phyloP scores from a whole-genome alignment of 2,888 invertebrate genomes.

The Aspidiotus rigidus region DNA sequence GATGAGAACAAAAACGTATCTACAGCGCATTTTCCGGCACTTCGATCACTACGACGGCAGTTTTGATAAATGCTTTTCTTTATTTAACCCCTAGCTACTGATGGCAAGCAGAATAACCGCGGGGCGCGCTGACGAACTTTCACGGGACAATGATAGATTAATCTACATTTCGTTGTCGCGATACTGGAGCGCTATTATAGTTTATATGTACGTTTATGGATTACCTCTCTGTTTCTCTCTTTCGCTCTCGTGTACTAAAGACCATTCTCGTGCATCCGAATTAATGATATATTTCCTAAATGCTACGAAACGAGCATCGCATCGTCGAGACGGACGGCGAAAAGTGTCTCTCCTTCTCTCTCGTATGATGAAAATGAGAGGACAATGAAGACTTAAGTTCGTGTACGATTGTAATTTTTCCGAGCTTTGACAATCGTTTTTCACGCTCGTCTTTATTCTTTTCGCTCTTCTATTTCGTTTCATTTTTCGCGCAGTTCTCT shows the following conservation, averaged over 20 bases:
- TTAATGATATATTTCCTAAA: conserved; percentile 27
- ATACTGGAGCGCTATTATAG: no score
- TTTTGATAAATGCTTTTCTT: conserved; percentile 31
- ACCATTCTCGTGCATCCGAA: conserved; percentile 21
- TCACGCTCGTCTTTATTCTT: not conserved
- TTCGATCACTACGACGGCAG: conserved; percentile 2
- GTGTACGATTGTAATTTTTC: conserved; percentile 15
- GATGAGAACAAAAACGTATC: not conserved
- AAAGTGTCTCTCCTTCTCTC: conserved; percentile 9
- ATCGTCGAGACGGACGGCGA: conserved; percentile 11
- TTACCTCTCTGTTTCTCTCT: not conserved
- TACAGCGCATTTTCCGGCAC: conserved; percentile 2
- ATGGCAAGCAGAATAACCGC: not conserved
- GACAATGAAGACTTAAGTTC: conserved; percentile 9
- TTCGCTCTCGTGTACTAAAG: not conserved
- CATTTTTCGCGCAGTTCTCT: not conserved
- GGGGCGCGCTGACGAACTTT: conserved; percentile 2
- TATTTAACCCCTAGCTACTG: conserved; percentile 22
- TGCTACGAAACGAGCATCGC: not conserved
- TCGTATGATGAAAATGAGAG: conserved; percentile 19
- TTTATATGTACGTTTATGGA: no score
- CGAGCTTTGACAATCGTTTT: conserved; percentile 19
- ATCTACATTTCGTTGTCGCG: conserved; percentile 7
- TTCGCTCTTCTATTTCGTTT: not conserved
- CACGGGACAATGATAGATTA: conserved; percentile 27